phyloP scores from a whole-genome alignment of 2,888 invertebrate genomes.

The Cremastinae sp. region DNA sequence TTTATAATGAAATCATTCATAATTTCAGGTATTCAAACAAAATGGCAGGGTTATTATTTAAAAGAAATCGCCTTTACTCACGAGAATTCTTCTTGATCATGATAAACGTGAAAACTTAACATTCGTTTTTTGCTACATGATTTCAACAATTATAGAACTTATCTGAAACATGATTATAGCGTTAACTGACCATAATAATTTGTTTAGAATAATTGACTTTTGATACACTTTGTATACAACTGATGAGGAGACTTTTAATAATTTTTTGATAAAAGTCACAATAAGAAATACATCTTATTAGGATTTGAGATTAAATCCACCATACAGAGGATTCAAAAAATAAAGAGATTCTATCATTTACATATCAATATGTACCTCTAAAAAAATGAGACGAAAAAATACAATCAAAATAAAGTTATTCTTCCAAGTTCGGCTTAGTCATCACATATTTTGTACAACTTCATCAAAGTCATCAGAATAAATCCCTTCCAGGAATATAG shows the following conservation, averaged over 20 bases:
- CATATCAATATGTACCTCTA: conserved; percentile 1
- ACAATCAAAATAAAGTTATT: background rate
- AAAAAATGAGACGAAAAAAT: conserved; percentile 17
- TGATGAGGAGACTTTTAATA: too few relatives aligned
- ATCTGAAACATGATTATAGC: background rate
- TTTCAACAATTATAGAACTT: conserved; percentile 1
- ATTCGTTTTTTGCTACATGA: background rate
- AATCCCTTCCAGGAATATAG: background rate
- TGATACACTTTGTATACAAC: conserved; percentile 9
- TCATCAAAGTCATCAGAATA: conserved; percentile 7
- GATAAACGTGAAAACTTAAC: background rate
- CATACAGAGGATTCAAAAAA: too few relatives aligned
- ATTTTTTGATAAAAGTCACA: too few relatives aligned
- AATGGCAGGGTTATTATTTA: background rate
- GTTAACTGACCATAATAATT: conserved; percentile 2
- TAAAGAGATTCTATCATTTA: background rate
- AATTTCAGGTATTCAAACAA: conserved; percentile 9
- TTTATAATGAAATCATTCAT: background rate
- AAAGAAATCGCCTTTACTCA: background rate
- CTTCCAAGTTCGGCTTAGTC: conserved; percentile 25
- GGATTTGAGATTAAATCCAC: conserved; percentile 2
- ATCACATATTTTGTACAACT: conserved; percentile 9
- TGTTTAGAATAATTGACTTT: conserved; percentile 48
- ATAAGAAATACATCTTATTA: background rate
- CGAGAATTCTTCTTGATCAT: background rate